Conservation (phyloP, 2,888 invertebrate species). For the Drosophila nr. perissopoda region DNA sequence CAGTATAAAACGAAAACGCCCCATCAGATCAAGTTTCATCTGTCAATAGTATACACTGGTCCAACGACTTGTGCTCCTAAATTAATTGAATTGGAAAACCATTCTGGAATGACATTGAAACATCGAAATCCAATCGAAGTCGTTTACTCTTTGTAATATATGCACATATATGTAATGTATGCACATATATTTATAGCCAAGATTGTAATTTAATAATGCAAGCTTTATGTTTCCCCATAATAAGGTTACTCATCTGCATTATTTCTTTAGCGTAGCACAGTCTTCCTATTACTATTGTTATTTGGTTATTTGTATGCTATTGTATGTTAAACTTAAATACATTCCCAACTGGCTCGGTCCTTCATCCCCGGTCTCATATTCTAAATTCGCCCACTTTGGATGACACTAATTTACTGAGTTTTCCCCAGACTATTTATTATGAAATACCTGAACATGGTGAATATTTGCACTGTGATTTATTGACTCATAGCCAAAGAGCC, state of each 20-base stretch:
- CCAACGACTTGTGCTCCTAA: neutral
- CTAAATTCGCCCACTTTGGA: neutral
- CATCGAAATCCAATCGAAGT: neutral
- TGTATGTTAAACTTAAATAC: neutral
- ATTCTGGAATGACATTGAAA: neutral
- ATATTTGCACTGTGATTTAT: slow-evolving; percentile 16
- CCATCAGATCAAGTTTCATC: neutral
- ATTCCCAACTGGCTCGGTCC: neutral
- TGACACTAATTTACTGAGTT: neutral
- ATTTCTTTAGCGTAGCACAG: neutral
- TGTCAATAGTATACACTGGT: neutral
- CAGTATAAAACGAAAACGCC: slow-evolving; percentile 5
- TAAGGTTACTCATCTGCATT: neutral
- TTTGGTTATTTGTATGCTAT: neutral
- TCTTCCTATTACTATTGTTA: neutral
- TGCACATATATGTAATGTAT: neutral
- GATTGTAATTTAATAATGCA: neutral
- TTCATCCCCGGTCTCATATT: neutral
- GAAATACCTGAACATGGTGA: slow-evolving; percentile 17
- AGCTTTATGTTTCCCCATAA: neutral
- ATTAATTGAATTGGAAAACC: neutral
- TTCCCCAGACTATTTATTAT: neutral
- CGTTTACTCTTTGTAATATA: neutral
- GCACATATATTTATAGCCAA: neutral
- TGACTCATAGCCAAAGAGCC: slow-evolving; percentile 19